Evolutionary conservation across 2,888 invertebrate genomes (phyloP), one percentile per base, ranked within the genome.

Genomic region (Epiblema foenella): DNA sequence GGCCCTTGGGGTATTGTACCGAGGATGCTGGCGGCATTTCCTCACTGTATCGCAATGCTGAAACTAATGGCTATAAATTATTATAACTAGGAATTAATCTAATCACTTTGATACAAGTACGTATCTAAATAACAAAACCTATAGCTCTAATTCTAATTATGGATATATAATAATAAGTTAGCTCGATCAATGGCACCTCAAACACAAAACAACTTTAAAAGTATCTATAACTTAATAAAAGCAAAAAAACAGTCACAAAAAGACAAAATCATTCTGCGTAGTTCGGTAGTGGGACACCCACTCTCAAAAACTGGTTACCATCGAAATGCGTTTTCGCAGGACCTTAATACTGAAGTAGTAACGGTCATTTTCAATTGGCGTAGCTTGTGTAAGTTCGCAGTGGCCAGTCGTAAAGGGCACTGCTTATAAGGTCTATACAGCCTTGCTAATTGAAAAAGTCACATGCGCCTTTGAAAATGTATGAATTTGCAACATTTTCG

Each of bases 211-310:
- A 29, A 49, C n/a, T 18, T 24, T 39, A 64, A 52, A 64, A 37
- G 64, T 54, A 64, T 64, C 52, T 64, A 64, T 64, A 64, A 57
- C 54, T 29, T 17, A 65, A 62, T 33, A 18, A 49, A 65, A 42
- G 39, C 59, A 66, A 70, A 70, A n/a, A 66, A 62, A 39, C 42
- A 24, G 69, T 60, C 66, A 56, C 71, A 71, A 62, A 71, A 71
- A 62, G 71, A 71, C 49, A 29, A 77, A 77, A 79, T 77, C 77
- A 79, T 77, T 73, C 76, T 78, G 87, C 85, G 87, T 87, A 87
- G 83, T 83, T 81, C 85, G 80, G 87, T 85, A 87, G 87, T 86
- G 77, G 81, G 75, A 80, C 84, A 80, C 78, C 79, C 75, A 80
- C 80, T 84, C 83, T 81, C 78, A 76, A 77, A 77, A 77, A 87